Evolutionary conservation across 2,888 invertebrate species (phyloP), one percentile per base, ranked within the genome.

Genomic region (Chloroclysta siterata): DNA sequence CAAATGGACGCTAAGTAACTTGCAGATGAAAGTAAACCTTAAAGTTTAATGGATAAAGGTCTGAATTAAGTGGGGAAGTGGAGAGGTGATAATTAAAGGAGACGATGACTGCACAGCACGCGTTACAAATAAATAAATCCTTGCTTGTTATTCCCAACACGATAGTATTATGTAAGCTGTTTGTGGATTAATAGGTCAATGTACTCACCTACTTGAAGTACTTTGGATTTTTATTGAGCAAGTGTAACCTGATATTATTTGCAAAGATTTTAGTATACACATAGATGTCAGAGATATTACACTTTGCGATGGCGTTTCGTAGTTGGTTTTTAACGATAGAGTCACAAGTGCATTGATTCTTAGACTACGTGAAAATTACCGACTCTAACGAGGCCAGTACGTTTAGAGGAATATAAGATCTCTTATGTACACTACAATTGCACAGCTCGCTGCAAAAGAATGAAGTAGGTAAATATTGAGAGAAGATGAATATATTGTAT

Each of bases 121-220:
- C 79, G 83, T 66, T 77, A 71, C 72, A 80, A 83, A 81, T 83
- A 75, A 72, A 80, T 77, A 81, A 78, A 79, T 77, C 68, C 68
- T 68, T 72, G 72, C 74, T 85, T 83, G 75, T 65, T 82, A 86
- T 87, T 86, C 87, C 74, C 53, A 47, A 65, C 60, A 72, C 75
- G 74, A 58, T 59, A 28, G 57, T 68, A 69, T 87, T 88, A 87
- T 84, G 87, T 83, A 87, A 88, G 75, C 52, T 62, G 63, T 71
- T 71, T 57, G 80, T 87, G 79, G 87, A 85, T 87, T 85, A 88
- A 76, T 88, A 73, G 87, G 88, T 85, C 87, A 85, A 85, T 81
- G 86, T 82, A 84, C 70, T 61, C 44, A 63, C 51, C 51, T 52
- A 22, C 42, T 22, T 50, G 36, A 8, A 11, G 56, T 54, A 64